These are phyloP conservation scores for Montipora cactus DNA, from an alignment of 64 coral and sea anemone species.

Conservation along the genomic window DNA sequence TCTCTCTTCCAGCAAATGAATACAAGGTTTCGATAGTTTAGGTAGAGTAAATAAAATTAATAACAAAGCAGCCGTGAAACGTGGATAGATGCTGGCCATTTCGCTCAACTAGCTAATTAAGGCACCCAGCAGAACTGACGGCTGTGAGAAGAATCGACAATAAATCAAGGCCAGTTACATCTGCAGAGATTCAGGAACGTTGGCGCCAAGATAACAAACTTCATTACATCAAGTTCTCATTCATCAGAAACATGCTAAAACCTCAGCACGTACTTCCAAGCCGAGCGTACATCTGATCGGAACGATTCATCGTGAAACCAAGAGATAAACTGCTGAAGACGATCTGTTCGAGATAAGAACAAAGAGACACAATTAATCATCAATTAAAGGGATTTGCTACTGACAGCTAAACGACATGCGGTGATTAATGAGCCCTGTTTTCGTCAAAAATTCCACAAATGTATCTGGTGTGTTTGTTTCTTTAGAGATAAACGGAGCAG, in stretches of 20 bases:
- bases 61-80: neutral
- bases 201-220: slow-evolving; percentile 47
- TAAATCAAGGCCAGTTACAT: slow-evolving; percentile 52
- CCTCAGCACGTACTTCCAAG: neutral
- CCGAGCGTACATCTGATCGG: slow-evolving; percentile 37
- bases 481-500: slow-evolving; percentile 59
- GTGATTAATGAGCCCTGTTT: slow-evolving; percentile 27
- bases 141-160: slow-evolving; percentile 4
- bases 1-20: slow-evolving; percentile 56
- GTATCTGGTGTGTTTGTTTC: slow-evolving; percentile 34
- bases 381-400: slow-evolving; percentile 46
- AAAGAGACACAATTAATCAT: slow-evolving; percentile 47
- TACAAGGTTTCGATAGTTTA: slow-evolving; percentile 80
- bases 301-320: slow-evolving; percentile 7
- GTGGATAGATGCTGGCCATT: slow-evolving; percentile 4
- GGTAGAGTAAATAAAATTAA: slow-evolving; percentile 65
- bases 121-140: neutral
- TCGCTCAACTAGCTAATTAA: neutral
- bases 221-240: slow-evolving; percentile 45
- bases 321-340: slow-evolving; percentile 52
- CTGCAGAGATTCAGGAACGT: slow-evolving; percentile 16
- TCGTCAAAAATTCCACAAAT: slow-evolving; percentile 19
- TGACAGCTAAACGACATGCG: slow-evolving; percentile 41
- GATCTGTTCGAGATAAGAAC: slow-evolving; percentile 52
- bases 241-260: slow-evolving; percentile 11